A percentile compares a stretch with the other conserved stretches of the same genome.
phyloP scores from a whole-genome alignment of 2,797 vertebrate genomes.

The Macropus fuliginosus region DNA sequence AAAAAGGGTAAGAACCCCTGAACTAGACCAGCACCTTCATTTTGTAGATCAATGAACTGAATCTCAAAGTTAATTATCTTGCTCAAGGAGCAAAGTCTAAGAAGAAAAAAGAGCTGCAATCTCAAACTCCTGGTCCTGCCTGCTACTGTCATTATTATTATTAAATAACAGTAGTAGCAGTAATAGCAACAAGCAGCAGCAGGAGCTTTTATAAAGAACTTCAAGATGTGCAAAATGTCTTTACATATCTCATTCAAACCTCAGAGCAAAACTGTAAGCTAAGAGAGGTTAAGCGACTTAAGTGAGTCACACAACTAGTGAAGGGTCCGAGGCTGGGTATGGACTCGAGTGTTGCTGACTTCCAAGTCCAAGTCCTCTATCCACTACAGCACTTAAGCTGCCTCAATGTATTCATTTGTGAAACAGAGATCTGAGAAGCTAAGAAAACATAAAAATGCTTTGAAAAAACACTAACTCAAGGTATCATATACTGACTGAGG shows the following conservation, averaged over 20 bases:
- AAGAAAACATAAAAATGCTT: neutral
- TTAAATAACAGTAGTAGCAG: neutral
- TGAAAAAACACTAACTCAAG: neutral
- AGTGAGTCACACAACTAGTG: conserved; percentile 22
- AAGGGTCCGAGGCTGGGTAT: neutral
- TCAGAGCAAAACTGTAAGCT: neutral
- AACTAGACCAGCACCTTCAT: neutral
- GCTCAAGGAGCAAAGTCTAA: neutral
- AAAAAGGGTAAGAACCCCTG: neutral
- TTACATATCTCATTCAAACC: neutral
- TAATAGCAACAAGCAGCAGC: neutral
- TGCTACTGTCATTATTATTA: neutral
- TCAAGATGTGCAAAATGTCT: neutral
- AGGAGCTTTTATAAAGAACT: neutral
- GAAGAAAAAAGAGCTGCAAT: neutral
- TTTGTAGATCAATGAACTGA: neutral
- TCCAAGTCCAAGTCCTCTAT: conserved; percentile 1
- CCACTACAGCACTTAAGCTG: neutral
- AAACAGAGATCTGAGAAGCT: neutral
- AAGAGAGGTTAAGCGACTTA: neutral
- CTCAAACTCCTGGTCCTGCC: neutral
- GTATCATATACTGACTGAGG: neutral
- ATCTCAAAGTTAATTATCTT: neutral
- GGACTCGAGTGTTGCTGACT: conserved; percentile 21
- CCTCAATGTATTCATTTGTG: neutral